Conservation (phyloP, 2,888 invertebrate genomes). For the Drosophila conformis region DNA sequence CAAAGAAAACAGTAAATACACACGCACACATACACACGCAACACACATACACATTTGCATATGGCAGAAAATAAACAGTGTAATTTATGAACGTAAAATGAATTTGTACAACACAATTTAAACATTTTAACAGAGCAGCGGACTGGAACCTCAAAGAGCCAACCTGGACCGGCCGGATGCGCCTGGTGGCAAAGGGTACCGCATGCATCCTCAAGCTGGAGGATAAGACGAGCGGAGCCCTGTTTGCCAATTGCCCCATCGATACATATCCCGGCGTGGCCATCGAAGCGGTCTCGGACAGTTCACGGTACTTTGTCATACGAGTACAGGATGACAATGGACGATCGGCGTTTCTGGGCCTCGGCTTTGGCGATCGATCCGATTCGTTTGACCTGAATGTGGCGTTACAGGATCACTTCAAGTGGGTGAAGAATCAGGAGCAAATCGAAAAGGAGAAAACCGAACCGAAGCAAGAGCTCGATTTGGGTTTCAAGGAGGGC, state of each 20-base stretch:
- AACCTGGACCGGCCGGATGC: constrained; percentile 99
- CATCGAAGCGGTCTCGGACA: constrained; percentile 98
- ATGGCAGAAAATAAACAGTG: constrained; percentile 6
- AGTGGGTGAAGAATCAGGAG: constrained; percentile 94
- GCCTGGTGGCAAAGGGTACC: constrained; percentile 95
- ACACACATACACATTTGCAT: constrained; percentile 3
- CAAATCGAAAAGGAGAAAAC: constrained; percentile 92
- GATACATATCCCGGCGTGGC: constrained; percentile 98
- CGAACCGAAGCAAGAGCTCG: constrained; percentile 92
- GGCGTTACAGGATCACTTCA: constrained; percentile 98
- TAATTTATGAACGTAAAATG: constrained; percentile 20
- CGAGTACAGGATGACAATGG: constrained; percentile 97
- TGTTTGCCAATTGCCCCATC: constrained; percentile 98
- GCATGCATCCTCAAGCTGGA: constrained; percentile 96
- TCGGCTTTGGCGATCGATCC: constrained; percentile 98
- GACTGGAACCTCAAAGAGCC: constrained; percentile 99
- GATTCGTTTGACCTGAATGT: constrained; percentile 99
- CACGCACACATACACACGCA: constrained; percentile 5
- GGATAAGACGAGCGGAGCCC: constrained; percentile 95
- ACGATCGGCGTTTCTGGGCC: constrained; percentile 96
- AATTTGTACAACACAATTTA: constrained; percentile 1
- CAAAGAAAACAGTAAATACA: constrained; percentile 20
- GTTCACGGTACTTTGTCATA: constrained; percentile 98
- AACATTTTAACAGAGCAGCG: constrained; percentile 90
- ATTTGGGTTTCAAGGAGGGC: constrained; percentile 99